Base-by-base conservation (phyloP, 2,888 invertebrate genomes). In the Hypomecis punctinalis region DNA sequence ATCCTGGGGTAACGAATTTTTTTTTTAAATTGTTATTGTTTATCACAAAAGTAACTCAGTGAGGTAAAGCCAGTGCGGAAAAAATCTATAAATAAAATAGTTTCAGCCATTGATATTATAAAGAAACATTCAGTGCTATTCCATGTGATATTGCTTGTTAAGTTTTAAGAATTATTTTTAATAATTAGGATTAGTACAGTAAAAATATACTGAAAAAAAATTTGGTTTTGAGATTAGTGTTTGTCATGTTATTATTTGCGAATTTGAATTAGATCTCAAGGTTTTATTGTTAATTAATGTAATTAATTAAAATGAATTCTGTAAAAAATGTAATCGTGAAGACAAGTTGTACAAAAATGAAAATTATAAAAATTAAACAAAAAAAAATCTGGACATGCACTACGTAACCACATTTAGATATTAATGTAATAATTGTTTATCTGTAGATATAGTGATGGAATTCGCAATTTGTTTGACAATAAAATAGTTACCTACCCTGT, bases 51-150 rank as follows among this genome's bases (percentile, higher is more conserved):
- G 3, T 23, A 23, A 23, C 23, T 23, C 23, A 23, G 23, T 23
- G 23, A 23, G 23, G 3, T 23, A 23, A 23, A 23, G 23, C 23
- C 23, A 23, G 23, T 23, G 23, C 23, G 23, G 23, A 23, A 23
- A n/a, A 23, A 23, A 23, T 23, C 23, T 2, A 23, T 23, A 23
- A 23, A 23, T 23, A 3, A 23, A 1, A 23, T 23, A 23, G 23
- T 23, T 23, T 23, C 23, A 23, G 23, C 23, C 3, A 23, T 23
- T 5, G 9, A 51, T 39, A 52, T 52, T 52, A 13, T 39, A 6
- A 11, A 9, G 43, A 52, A 57, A 40, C 56, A n/a, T 53, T 63
- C 43, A 53, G 63, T 58, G 63, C 63, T 63, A 63, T 63, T 63
- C 46, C 42, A 56, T 58, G 59, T 55, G 55, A 59, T 66, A 51